These are phyloP conservation scores for Zeugodacus cucurbitae DNA, from an alignment of 1,140 invertebrate species.

Conservation along the genomic window DNA sequence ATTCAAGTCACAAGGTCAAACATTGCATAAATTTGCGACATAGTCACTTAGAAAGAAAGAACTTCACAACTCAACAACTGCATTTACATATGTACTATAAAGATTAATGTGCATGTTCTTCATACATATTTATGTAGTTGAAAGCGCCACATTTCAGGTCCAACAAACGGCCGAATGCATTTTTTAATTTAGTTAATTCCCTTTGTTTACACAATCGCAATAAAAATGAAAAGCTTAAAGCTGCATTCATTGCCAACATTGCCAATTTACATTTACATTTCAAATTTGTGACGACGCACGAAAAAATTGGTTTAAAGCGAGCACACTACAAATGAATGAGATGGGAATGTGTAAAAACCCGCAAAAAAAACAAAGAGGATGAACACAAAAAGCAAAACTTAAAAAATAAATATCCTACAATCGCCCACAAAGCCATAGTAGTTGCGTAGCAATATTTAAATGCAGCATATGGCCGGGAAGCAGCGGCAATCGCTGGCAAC, in stretches of 20 bases:
- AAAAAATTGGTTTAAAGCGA: not conserved
- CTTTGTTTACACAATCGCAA: not conserved
- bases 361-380: not conserved
- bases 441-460: not conserved
- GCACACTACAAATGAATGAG: not conserved
- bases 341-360: not conserved
- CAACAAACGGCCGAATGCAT: not conserved
- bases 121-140: not conserved
- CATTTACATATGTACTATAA: too few relatives aligned
- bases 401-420: not conserved
- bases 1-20: not conserved
- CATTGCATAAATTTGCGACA: not conserved
- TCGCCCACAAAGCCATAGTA: not conserved
- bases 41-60: too few relatives aligned
- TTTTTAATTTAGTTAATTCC: slow-evolving; percentile 4
- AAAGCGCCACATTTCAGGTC: not conserved
- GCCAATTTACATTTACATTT: not conserved
- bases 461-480: not conserved
- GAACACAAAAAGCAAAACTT: not conserved
- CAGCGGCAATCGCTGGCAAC: not conserved
- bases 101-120: not conserved
- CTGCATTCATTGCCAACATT: not conserved
- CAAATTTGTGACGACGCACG: not conserved
- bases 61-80: too few relatives aligned
- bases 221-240: not conserved